Base-by-base conservation (phyloP, 2,888 invertebrate genomes). In the Electrophaes corylata region DNA sequence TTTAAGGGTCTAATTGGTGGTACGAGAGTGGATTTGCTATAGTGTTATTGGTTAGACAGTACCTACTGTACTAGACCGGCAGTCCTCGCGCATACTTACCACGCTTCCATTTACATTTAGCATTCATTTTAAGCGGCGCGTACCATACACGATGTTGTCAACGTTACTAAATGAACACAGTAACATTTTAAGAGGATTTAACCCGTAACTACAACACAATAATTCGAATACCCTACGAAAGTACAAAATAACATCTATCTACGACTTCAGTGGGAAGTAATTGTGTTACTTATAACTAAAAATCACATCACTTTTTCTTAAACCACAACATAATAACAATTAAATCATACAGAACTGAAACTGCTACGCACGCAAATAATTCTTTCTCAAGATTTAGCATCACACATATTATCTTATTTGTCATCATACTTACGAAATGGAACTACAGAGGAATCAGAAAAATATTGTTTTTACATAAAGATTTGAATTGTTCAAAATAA, bases 271-370 rank as follows among this genome's bases (percentile, higher is more conserved):
- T 57, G 63, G 33, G 65, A 66, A 62, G 65, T 46, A 66, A 66
- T 62, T 64, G 62, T 55, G 68, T 70, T 53, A 65, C 77, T 78
- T 80, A 79, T 47, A 68, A 67, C 74, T 78, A 76, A 72, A 69
- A 72, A 78, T 78, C 73, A 81, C 71, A 78, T 77, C 62, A 74
- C 70, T 75, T 75, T 73, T 60, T 63, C 76, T 78, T 78, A 77
- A 62, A 64, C 62, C 70, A 65, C 60, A 67, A 66, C 57, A 67
- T 67, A 65, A 58, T 58, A 68, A 60, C 50, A 64, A 60, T 46
- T 52, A 57, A 64, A 57, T 54, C 47, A 59, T 54, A 54, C 16
- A 52, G 43, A 49, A 50, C 43, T 46, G 16, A 54, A 53, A 57
- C 16, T n/a, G 29, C 14, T 31, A 40, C 10, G 48, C 49, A 47